Evolutionary conservation across 2,113 vertebrate species (phyloP).

Genomic region (Pitta sordida): DNA sequence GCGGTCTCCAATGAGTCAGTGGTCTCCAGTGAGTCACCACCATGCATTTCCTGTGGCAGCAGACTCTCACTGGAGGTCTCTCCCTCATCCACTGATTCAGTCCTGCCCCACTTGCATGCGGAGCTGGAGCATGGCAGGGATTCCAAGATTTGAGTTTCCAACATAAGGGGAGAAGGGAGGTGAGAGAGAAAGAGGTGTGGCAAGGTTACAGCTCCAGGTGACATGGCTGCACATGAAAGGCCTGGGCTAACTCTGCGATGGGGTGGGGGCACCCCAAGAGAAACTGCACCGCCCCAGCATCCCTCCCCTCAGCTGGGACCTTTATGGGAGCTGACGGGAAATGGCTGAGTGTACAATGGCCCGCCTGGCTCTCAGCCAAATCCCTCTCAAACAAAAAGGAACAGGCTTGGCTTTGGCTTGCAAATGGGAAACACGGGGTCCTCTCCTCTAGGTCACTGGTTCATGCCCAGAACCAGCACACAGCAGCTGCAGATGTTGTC

Average conservation of each 20-base stretch:
- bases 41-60: neutral
- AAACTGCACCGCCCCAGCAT: neutral
- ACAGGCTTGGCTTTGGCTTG: neutral
- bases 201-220: slow-evolving; percentile 9
- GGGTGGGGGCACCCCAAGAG: neutral
- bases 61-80: neutral
- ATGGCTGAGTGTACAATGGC: neutral
- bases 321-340: neutral
- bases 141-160: neutral
- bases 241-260: neutral
- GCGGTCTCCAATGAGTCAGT: neutral
- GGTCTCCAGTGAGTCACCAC: neutral
- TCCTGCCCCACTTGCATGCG: neutral
- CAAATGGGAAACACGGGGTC: neutral
- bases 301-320: neutral
- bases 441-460: slow-evolving; percentile 25
- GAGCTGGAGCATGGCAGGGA: neutral
- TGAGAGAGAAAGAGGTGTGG: neutral
- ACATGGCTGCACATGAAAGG: neutral
- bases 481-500: neutral
- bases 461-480: neutral
- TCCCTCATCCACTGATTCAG: neutral
- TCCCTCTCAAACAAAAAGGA: neutral
- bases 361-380: neutral
- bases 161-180: neutral